Base-by-base conservation (phyloP, 2,797 vertebrate species). In the Hydrolagus colliei region DNA sequence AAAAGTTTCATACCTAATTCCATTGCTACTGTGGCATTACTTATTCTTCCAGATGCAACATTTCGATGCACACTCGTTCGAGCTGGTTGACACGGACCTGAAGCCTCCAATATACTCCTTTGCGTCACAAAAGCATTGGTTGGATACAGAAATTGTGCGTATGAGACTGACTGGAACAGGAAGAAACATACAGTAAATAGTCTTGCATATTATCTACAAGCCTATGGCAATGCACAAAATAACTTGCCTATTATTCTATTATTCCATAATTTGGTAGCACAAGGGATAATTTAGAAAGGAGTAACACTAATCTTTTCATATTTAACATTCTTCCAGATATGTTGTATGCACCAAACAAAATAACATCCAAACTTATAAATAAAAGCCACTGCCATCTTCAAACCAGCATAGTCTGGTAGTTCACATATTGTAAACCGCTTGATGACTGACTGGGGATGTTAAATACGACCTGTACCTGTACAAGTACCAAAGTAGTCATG, bases 91-190 rank as follows among this genome's bases (percentile, higher is more conserved):
- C 85, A 86, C 0, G 88, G 87, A 27, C 91, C 89, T 0, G 94
- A 59, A 91, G 91, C 91, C 90, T 88, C 88, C 1, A 97, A 91
- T 1, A 0, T 92, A 0, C 86, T 89, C 93, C 96, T 97, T 91
- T 92, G 94, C 86, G 94, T 91, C 85, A 96, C 95, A 77, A 99
- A 90, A 41, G 97, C 97, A 0, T 99, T 97, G 89, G 97, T 99
- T 0, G 97, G 96, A 75, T 96, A 98, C 72, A 99, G 91, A 89
- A 98, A 97, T 91, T 93, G 94, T 86, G 98, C 97, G 52, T 99
- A 99, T 9, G 98, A 99, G 87, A 99, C 96, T 0, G 97, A 96
- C 98, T 99, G 89, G 87, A 65, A 88, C 88, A 88, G 86, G 41
- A 75, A 86, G 13, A 62, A 73, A 41, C 18, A 20, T 9, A 52